Conservation (phyloP, 2,113 vertebrate genomes). For the Sterna hirundo region DNA sequence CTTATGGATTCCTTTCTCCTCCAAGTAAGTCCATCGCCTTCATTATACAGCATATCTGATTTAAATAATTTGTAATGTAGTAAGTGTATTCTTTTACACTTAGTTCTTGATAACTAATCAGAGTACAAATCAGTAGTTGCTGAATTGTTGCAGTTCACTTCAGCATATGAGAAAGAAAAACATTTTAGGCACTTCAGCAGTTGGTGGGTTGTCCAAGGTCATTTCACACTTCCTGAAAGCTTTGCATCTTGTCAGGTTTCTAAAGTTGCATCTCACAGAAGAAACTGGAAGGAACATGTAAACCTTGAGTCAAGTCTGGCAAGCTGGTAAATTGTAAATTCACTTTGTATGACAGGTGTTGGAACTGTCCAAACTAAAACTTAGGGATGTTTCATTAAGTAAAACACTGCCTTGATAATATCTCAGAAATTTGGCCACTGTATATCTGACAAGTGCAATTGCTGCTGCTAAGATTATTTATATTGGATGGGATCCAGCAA, state of each 20-base stretch:
- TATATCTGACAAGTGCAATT: background rate
- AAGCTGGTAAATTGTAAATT: background rate
- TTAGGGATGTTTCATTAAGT: background rate
- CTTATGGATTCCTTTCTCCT: constrained; percentile 74
- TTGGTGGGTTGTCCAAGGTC: background rate
- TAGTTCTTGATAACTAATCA: background rate
- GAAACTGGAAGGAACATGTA: background rate
- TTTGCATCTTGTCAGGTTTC: background rate
- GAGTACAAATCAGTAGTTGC: background rate
- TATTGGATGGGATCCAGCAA: background rate
- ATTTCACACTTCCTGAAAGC: background rate
- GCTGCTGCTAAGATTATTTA: background rate
- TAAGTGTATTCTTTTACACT: background rate
- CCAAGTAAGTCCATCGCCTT: constrained; percentile 57
- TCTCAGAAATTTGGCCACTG: background rate
- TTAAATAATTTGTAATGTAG: background rate
- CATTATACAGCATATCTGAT: background rate
- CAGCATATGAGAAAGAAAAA: background rate
- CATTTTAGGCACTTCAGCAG: background rate
- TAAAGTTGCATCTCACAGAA: background rate
- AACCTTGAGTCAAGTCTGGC: background rate
- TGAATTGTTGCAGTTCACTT: background rate
- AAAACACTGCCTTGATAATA: background rate
- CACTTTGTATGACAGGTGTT: background rate
- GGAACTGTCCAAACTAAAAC: background rate